A percentile compares a stretch with the other conserved stretches of the same genome.
phyloP scores from a whole-genome alignment of 2,113 vertebrate species.

The Charina bottae region DNA sequence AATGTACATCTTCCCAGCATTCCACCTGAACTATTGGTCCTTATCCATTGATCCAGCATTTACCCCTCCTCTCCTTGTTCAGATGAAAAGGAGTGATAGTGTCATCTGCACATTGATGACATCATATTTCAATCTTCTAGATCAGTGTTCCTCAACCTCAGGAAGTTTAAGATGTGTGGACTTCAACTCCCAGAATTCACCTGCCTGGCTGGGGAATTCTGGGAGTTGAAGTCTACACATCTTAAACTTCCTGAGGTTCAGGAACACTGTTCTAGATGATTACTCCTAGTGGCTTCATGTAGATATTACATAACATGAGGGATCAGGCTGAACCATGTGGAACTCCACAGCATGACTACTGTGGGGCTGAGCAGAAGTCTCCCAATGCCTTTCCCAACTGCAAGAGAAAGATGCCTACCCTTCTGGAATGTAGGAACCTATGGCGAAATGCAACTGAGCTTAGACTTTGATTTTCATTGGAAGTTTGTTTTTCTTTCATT shows the following conservation, averaged over 20 bases:
- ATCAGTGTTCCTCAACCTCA: no score
- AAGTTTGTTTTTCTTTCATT: background rate
- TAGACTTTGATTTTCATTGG: background rate
- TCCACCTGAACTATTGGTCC: background rate
- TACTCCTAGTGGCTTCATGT: background rate
- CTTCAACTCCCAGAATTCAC: no score
- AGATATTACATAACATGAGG: background rate
- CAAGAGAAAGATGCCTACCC: background rate
- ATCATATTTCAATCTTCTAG: background rate
- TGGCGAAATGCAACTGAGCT: conserved; percentile 4
- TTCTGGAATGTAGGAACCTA: background rate
- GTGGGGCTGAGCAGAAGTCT: background rate
- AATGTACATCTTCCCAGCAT: background rate
- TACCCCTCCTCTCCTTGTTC: background rate
- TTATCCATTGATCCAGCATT: background rate
- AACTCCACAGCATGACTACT: background rate
- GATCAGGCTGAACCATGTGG: background rate
- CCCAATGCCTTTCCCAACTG: background rate
- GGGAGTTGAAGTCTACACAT: no score
- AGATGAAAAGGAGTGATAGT: background rate
- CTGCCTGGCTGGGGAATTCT: no score
- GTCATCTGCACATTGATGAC: background rate
- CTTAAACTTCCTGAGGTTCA: no score
- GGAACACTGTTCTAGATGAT: no score
- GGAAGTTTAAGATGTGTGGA: no score